phyloP scores from a whole-genome alignment of 2,888 invertebrate genomes.

The Odontocolon sp. region DNA sequence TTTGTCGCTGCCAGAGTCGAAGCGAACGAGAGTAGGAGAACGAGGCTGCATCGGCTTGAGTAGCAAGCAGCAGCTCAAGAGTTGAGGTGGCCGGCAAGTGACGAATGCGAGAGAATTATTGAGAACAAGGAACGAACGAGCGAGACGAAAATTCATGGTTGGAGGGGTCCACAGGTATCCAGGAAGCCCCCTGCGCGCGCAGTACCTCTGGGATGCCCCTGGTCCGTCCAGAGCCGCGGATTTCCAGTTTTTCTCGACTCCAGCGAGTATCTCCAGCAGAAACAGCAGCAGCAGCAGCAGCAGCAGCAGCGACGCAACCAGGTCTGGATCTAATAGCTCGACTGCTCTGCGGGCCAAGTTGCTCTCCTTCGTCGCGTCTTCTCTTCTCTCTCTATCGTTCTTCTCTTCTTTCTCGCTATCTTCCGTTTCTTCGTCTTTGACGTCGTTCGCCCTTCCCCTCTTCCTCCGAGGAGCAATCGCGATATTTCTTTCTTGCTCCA shows the following conservation, averaged over 20 bases:
- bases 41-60: constrained; percentile 12
- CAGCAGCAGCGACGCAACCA: constrained; percentile 67
- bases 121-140: constrained; percentile 24
- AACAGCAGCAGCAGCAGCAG: too few species aligned
- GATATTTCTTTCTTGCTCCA: constrained; percentile 21
- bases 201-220: constrained; percentile 66
- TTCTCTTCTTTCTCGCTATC: constrained; percentile 28
- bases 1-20: constrained; percentile 67
- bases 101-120: constrained; percentile 30
- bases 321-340: constrained; percentile 77
- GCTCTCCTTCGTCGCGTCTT: constrained; percentile 51
- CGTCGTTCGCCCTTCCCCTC: background rate
- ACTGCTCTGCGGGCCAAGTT: constrained; percentile 62
- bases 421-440: constrained; percentile 26
- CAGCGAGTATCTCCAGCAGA: too few species aligned
- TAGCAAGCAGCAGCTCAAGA: constrained; percentile 6
- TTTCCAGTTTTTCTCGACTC: constrained; percentile 77
- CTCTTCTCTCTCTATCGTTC: constrained; percentile 49
- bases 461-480: constrained; percentile 36
- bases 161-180: constrained; percentile 60
- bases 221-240: constrained; percentile 73
- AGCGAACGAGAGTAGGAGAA: constrained; percentile 48
- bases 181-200: constrained; percentile 48
- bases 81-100: constrained; percentile 7
- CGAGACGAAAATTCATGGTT: constrained; percentile 55